These are phyloP conservation scores for Phalacrocorax brasilianus DNA, from an alignment of 2,113 vertebrate species.

Conservation along the genomic window DNA sequence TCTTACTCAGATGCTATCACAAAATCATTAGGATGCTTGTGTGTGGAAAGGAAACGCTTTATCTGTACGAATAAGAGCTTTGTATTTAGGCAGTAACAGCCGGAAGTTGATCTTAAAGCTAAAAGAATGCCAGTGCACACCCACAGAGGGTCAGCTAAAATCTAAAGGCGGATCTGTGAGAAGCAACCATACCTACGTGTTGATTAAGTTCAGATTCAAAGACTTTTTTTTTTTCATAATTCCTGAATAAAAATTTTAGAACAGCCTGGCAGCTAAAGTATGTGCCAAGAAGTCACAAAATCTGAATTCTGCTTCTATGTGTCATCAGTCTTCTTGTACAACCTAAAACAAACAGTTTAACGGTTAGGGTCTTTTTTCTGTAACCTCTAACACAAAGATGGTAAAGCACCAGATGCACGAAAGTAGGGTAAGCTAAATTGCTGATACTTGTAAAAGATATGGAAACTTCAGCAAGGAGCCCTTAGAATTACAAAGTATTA, in stretches of 20 bases:
- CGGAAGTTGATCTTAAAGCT: background rate
- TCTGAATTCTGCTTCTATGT: background rate
- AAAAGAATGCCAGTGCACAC: background rate
- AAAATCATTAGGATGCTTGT: background rate
- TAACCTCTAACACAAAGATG: background rate
- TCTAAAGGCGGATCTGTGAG: background rate
- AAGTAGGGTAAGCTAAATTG: background rate
- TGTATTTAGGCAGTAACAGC: background rate
- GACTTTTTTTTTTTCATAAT: background rate
- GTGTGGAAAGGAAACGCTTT: background rate
- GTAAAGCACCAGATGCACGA: background rate
- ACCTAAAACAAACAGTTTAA: background rate
- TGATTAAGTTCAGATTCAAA: background rate
- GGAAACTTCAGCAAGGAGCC: background rate
- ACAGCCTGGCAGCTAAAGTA: background rate
- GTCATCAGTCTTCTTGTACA: background rate
- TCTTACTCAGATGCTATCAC: background rate
- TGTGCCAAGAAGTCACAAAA: background rate
- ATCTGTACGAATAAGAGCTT: background rate
- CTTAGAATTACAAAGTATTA: background rate
- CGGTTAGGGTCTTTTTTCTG: background rate
- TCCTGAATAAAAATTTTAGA: background rate
- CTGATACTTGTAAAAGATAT: background rate
- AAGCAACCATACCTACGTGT: background rate
- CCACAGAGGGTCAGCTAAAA: background rate